Percentiles rank a stretch among this genome's conserved stretches.
Evolutionary conservation across 2,113 vertebrate genomes (phyloP).

Genomic region (Scatophagus argus): DNA sequence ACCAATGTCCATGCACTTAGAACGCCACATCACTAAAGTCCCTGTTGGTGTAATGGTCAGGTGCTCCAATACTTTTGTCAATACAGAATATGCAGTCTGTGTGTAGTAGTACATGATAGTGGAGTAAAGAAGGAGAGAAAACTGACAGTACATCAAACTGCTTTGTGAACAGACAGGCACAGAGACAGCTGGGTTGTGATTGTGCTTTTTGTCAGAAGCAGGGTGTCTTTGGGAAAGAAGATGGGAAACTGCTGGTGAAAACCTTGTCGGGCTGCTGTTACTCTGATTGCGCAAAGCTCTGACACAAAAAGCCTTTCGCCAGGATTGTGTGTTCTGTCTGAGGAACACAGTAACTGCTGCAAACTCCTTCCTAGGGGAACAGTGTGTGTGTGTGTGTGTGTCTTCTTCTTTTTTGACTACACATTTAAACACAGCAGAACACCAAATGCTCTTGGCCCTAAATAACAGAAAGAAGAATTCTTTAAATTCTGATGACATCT

Average conservation of each 20-base stretch:
- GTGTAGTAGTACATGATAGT: not conserved
- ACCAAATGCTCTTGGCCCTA: not conserved
- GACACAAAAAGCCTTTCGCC: constrained; percentile 13
- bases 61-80: too few relatives aligned
- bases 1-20: too few relatives aligned
- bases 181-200: not conserved
- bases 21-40: too few relatives aligned
- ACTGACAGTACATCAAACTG: not conserved
- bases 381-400: constrained; percentile 6
- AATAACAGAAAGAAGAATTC: not conserved
- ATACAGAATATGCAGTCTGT: too few relatives aligned
- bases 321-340: constrained; percentile 4
- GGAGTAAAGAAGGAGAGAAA: not conserved
- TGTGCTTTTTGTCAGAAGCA: not conserved
- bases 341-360: constrained; percentile 1
- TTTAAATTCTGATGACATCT: not conserved
- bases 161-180: not conserved
- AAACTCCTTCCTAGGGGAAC: not conserved
- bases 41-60: too few relatives aligned
- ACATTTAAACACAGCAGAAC: not conserved
- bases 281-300: constrained; percentile 7
- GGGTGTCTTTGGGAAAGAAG: not conserved
- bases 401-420: not conserved
- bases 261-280: not conserved
- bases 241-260: not conserved